Percentiles rank a stretch among this genome's conserved stretches.
Evolutionary conservation across 2,113 vertebrate species (phyloP).

Genomic region (Cinclus mexicanus): DNA sequence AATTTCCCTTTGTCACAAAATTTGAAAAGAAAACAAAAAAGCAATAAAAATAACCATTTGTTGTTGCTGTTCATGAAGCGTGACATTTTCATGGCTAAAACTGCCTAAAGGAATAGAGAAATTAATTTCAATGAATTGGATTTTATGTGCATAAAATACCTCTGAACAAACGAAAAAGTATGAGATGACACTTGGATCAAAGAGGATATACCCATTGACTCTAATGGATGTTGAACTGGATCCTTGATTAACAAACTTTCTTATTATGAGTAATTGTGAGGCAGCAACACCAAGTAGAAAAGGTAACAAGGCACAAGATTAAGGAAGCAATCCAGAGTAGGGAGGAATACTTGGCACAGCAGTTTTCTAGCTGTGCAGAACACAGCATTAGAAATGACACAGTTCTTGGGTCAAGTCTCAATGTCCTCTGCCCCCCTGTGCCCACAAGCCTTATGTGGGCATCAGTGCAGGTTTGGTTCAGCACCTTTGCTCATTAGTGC

Average conservation of each 20-base stretch:
- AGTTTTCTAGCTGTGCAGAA: not conserved
- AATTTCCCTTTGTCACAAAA: conserved; percentile 54
- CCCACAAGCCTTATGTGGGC: not conserved
- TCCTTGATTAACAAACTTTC: conserved; percentile 45
- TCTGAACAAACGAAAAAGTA: conserved; percentile 65
- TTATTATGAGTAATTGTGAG: not conserved
- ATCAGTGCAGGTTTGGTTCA: not conserved
- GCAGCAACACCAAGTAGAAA: not conserved
- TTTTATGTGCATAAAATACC: conserved; percentile 58
- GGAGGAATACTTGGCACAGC: not conserved
- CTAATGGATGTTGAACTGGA: conserved; percentile 8
- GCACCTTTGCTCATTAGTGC: not conserved
- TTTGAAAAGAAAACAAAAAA: not conserved
- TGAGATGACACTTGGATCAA: conserved; percentile 61
- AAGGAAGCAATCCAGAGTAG: not conserved
- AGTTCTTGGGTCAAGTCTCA: not conserved
- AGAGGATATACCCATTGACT: conserved; percentile 35
- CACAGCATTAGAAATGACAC: not conserved
- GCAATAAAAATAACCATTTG: conserved; percentile 54
- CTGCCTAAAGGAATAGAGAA: conserved; percentile 63
- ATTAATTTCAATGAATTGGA: conserved; percentile 75
- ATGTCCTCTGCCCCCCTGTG: not conserved
- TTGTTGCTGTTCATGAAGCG: conserved; percentile 45
- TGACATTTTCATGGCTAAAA: conserved; percentile 61
- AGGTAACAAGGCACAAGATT: not conserved